Evolutionary conservation across 2,888 invertebrate species (phyloP).

Genomic region (Eurois occulta): DNA sequence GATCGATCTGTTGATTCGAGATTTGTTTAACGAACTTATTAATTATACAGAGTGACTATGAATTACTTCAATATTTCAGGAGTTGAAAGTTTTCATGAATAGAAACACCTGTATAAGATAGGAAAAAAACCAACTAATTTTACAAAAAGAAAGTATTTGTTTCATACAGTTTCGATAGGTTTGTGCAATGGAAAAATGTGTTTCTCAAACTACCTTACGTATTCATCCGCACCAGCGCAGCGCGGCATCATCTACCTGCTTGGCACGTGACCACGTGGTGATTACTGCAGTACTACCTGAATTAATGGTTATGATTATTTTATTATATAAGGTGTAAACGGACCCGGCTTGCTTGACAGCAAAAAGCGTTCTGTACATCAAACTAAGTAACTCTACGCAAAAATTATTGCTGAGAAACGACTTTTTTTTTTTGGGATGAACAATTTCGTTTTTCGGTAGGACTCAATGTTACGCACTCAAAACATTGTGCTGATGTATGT

Average conservation of each 20-base stretch:
- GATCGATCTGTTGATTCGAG: neutral
- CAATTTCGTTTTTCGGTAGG: too few species aligned
- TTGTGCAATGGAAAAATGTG: neutral
- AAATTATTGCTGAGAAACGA: too few species aligned
- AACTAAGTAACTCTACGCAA: neutral
- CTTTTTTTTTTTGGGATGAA: too few species aligned
- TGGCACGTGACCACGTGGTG: neutral
- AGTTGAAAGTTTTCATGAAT: neutral
- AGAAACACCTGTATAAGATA: neutral
- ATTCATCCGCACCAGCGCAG: neutral
- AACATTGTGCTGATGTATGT: too few species aligned
- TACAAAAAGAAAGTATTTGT: too few species aligned
- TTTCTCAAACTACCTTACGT: neutral
- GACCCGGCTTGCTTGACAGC: too few species aligned
- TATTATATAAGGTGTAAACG: neutral
- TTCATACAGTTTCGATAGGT: neutral
- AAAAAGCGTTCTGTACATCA: too few species aligned
- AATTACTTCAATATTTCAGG: neutral
- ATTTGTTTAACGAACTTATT: neutral
- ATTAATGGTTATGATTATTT: neutral
- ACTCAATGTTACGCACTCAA: too few species aligned
- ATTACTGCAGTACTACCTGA: neutral
- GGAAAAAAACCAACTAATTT: neutral
- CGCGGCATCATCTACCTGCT: neutral
- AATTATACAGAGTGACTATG: neutral